Base-by-base conservation (phyloP, 2,888 invertebrate species). In the Andrena dorsata region DNA sequence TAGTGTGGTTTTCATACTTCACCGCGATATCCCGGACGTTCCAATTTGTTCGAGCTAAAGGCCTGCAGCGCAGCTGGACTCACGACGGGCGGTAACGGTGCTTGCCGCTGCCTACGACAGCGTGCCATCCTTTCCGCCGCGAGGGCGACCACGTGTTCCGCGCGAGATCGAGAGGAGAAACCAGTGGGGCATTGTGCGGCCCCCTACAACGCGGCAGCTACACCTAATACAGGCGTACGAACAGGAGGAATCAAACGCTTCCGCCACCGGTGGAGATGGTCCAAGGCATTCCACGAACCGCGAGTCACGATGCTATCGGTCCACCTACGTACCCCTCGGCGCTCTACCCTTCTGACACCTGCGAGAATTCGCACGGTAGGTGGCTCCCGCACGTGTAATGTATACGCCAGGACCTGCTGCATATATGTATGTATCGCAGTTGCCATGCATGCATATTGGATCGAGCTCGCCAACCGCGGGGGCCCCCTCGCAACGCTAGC, bases 351-450 rank as follows among this genome's bases (percentile, higher is more conserved):
- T 58, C 80, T 71, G 81, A 90, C 89, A 89, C 89, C 89, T 89
- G 89, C 87, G 81, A 86, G 85, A 83, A 84, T 90, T 90, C 88
- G 83, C 89, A 89, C 87, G 89, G 83, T 84, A 84, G 89, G 85
- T 88, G 85, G 79, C 80, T 86, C 49, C 75, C 76, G 80, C 79
- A 81, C 76, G 80, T 82, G 77, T 82, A 83, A 85, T 85, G 82
- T 73, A 77, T 73, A 81, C 71, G 35, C 73, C 63, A 56, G 66
- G 61, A 72, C 73, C 76, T 76, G 61, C 78, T 82, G 87, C 86
- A 83, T 84, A 86, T 86, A 84, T 88, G 88, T 84, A 84, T 87
- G 80, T 76, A 85, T 88, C 71, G 81, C 82, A 80, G 84, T 77
- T 86, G 87, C 84, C 84, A 88, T 83, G 81, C 86, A 86, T 86